Base-by-base conservation (phyloP, 2,888 invertebrate genomes). In the Sepioteuthis lessoniana region DNA sequence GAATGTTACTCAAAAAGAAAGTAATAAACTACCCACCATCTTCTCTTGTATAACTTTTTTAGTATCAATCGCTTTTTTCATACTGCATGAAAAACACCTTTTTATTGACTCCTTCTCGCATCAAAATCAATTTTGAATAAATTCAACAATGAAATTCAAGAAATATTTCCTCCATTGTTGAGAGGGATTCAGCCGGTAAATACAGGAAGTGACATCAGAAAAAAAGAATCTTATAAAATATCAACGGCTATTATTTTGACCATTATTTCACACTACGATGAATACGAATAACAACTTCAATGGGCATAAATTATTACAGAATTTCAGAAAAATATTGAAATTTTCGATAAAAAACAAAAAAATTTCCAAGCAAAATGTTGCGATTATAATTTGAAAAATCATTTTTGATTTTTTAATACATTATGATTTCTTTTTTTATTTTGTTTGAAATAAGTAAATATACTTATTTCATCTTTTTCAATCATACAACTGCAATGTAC, bases 1-100 rank as follows among this genome's bases (percentile, higher is more conserved):
- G n/a, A n/a, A n/a, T n/a, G n/a, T n/a, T 91, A 91, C 21, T 3
- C 5, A 25, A n/a, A 91, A 91, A 4, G 4, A n/a, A 31, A 35
- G 38, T 21, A 38, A 28, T 16, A 10, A 91, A 37, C 42, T 42
- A 91, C 91, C 25, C 46, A 91, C 91, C 38, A 42, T 91, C 28
- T 42, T 46, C 46, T 91, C 91, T 25, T 42, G 91, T 31, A 42
- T 91, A 46, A 42, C 31, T 91, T 91, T 91, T 42, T 91, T 91
- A 42, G 46, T 21, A 0, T 91, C 91, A 28, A 91, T 91, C 5
- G 91, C 42, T 42, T 91, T 91, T 46, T 91, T 91, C 91, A 91
- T 91, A 35, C 31, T 91, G 46, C 42, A 38, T 38, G 28, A 31
- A 60, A 60, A 60, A 28, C 28, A 60, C 0, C 28, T 5, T 28